Conservation (phyloP, 1,140 invertebrate species). For the Phthorimaea operculella region DNA sequence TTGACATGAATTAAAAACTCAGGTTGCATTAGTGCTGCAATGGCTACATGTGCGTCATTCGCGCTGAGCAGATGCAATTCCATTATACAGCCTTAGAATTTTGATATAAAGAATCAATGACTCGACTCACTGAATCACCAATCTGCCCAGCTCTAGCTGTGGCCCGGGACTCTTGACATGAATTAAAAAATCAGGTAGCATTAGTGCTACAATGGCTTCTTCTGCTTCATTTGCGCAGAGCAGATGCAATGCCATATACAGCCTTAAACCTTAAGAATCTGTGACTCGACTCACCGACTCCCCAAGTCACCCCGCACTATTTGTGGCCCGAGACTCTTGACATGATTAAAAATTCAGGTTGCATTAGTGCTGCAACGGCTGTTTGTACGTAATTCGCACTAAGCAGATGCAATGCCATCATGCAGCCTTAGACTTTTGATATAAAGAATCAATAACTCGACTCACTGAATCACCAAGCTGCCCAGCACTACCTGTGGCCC, state of each 20-base stretch:
- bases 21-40: conserved; percentile 47
- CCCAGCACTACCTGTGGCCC: conserved; percentile 22
- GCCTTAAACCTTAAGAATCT: too few species aligned
- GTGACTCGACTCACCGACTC: background rate
- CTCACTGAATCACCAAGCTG: conserved; percentile 13
- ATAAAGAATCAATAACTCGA: too few species aligned
- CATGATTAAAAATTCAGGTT: conserved; percentile 55
- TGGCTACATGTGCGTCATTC: conserved; percentile 17
- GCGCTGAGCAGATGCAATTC: too few species aligned
- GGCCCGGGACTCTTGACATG: conserved; percentile 48
- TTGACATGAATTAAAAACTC: conserved; percentile 58
- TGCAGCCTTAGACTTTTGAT: too few species aligned
- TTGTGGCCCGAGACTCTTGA: conserved; percentile 43
- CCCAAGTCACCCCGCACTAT: conserved; percentile 18
- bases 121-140: background rate
- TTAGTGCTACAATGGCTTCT: conserved; percentile 39
- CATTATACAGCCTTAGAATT: too few species aligned
- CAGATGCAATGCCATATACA: too few species aligned
- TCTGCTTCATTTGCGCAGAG: conserved; percentile 1
- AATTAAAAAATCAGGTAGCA: conserved; percentile 54
- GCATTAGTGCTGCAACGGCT: conserved; percentile 45
- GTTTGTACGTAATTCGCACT: conserved; percentile 3
- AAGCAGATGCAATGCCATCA: too few species aligned
- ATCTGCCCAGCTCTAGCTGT: conserved; percentile 22
- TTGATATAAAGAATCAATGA: too few species aligned